A percentile compares a stretch with the other conserved stretches of the same genome.
Conservation (phyloP, 2,113 vertebrate species). For the Pipa parva region DNA sequence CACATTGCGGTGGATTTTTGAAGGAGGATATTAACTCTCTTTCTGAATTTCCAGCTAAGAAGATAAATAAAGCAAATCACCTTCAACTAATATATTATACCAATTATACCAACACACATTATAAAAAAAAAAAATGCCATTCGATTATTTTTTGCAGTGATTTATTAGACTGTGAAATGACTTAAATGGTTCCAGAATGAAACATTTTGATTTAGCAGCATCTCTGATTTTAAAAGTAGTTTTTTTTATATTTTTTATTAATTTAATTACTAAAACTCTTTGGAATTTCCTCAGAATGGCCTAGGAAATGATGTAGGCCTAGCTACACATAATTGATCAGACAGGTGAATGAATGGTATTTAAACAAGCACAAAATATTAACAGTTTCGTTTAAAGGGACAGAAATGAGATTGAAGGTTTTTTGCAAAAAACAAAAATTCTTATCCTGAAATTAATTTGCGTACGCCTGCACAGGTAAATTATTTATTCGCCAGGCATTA, state of each 20-base stretch:
- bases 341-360: conserved; percentile 6
- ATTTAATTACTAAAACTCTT: neutral
- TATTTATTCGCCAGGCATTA: no score
- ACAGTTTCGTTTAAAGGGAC: no score
- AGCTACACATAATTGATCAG: neutral
- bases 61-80: conserved; percentile 1
- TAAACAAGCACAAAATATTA: neutral
- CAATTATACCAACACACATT: neutral
- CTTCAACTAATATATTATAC: conserved; percentile 16
- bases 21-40: neutral
- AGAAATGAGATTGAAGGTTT: no score
- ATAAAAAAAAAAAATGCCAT: no score
- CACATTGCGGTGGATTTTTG: neutral
- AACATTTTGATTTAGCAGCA: neutral
- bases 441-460: no score
- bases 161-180: neutral
- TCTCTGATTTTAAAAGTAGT: neutral
- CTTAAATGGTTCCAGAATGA: neutral
- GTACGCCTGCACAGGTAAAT: no score
- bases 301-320: no score
- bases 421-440: no score
- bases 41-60: neutral
- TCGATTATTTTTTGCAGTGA: neutral
- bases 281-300: neutral
- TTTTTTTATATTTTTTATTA: neutral